Evolutionary conservation across 2,797 vertebrate genomes (phyloP).

Genomic region (Dendrocincla tyrannina): DNA sequence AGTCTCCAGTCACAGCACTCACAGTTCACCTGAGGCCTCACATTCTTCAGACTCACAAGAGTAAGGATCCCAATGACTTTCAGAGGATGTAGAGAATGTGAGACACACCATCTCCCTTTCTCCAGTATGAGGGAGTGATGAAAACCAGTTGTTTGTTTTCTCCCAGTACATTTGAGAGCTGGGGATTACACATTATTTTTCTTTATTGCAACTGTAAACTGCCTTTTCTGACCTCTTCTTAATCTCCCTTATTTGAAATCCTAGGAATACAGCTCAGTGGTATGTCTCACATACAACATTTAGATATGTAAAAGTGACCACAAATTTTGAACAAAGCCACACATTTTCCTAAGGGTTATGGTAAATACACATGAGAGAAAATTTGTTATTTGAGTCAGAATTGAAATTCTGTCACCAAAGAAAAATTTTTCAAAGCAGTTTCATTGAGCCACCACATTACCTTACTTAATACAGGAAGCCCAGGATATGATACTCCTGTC

Average conservation of each 20-base stretch:
- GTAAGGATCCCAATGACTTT: background rate
- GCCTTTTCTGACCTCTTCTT: background rate
- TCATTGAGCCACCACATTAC: background rate
- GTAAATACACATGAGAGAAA: background rate
- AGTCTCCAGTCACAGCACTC: background rate
- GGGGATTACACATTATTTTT: background rate
- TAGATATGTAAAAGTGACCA: background rate
- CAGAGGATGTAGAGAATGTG: rapidly evolving
- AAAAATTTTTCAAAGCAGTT: background rate
- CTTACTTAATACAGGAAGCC: background rate
- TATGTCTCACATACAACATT: background rate
- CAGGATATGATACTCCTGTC: background rate
- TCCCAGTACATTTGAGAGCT: background rate
- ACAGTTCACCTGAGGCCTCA: background rate
- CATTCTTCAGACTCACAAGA: background rate
- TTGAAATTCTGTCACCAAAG: background rate
- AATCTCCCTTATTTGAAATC: background rate
- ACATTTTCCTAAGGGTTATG: background rate
- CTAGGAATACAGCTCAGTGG: background rate
- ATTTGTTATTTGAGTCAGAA: background rate
- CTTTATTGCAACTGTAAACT: background rate
- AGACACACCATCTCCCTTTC: background rate
- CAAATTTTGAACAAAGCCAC: background rate
- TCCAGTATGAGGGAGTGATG: background rate
- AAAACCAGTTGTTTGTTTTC: background rate